Evolutionary conservation across 2,113 vertebrate genomes (phyloP).

Genomic region (pig (Sus scrofa)): DNA sequence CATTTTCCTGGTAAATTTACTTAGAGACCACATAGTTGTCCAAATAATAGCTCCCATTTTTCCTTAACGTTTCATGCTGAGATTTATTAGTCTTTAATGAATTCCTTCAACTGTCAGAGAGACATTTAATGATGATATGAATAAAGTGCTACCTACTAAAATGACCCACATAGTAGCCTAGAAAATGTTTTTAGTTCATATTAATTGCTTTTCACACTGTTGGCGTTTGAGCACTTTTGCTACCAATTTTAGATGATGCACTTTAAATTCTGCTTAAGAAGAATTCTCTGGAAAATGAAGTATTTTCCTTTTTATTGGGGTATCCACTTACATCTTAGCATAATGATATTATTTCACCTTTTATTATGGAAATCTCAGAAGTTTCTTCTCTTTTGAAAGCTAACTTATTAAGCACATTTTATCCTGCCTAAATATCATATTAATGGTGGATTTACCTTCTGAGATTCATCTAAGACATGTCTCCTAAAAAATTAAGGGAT

Average conservation of each 20-base stretch:
- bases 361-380: not conserved
- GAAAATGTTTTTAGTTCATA: slow-evolving; percentile 5
- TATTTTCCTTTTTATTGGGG: slow-evolving; percentile 6
- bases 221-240: not conserved
- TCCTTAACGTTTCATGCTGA: slow-evolving; percentile 30
- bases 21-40: slow-evolving; percentile 27
- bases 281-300: not conserved
- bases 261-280: slow-evolving; percentile 23
- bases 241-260: not conserved
- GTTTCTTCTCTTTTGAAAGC: not conserved
- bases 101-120: not conserved
- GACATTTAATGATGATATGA: not conserved
- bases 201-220: not conserved
- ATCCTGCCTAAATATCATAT: not conserved
- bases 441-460: not conserved
- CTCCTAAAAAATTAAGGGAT: not conserved
- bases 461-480: not conserved
- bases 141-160: slow-evolving; percentile 5
- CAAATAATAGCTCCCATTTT: slow-evolving; percentile 55
- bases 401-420: not conserved
- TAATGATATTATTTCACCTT: not conserved
- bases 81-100: slow-evolving; percentile 55
- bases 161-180: not conserved
- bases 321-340: slow-evolving; percentile 3
- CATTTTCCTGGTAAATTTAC: slow-evolving; percentile 59